Evolutionary conservation across 2,113 vertebrate species (phyloP).

Genomic region (Anarhynchus alexandrinus): DNA sequence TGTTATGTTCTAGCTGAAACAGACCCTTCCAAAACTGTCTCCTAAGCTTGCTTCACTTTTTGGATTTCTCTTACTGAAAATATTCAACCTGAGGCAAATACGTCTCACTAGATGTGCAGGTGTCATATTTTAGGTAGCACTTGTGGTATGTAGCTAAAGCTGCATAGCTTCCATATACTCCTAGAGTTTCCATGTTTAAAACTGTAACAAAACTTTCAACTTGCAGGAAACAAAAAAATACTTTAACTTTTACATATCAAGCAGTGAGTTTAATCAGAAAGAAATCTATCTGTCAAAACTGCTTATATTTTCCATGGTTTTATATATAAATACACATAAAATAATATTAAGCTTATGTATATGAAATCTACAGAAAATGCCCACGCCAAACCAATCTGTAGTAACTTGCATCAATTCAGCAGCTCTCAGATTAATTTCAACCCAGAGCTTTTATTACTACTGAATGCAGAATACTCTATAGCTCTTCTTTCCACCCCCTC

Average conservation of each 20-base stretch:
- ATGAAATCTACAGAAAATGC: background rate
- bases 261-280: background rate
- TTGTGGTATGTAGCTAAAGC: background rate
- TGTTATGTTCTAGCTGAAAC: background rate
- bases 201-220: background rate
- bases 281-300: background rate
- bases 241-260: background rate
- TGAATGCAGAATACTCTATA: background rate
- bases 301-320: background rate
- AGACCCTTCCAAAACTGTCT: background rate
- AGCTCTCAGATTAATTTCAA: background rate
- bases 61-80: background rate
- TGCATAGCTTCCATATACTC: background rate
- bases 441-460: background rate
- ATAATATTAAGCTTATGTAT: background rate
- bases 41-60: background rate
- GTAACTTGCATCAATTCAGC: background rate
- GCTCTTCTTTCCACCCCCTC: background rate
- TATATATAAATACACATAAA: background rate
- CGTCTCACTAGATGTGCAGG: background rate
- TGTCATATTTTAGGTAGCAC: background rate
- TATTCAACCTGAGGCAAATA: background rate
- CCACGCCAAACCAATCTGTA: background rate
- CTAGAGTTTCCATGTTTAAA: background rate
- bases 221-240: background rate